These are phyloP conservation scores for Anhinga rufa DNA, from an alignment of 2,113 vertebrate species.

Conservation along the genomic window DNA sequence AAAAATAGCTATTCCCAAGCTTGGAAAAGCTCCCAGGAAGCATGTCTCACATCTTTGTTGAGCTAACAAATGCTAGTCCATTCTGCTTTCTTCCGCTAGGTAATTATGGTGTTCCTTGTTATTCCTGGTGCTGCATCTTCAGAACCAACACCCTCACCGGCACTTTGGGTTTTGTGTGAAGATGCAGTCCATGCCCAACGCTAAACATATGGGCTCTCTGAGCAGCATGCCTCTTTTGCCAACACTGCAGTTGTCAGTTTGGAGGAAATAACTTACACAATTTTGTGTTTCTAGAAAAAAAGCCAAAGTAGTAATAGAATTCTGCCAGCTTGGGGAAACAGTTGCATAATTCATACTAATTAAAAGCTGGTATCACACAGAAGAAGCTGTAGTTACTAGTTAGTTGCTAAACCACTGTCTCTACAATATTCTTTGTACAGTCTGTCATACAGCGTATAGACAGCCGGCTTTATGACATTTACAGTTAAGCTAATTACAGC, in stretches of 20 bases:
- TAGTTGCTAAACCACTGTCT: neutral
- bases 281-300: conserved; percentile 23
- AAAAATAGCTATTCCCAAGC: neutral
- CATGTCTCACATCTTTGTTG: neutral
- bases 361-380: neutral
- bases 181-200: neutral
- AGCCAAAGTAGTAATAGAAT: conserved; percentile 18
- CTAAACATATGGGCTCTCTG: conserved; percentile 1
- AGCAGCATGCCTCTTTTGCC: neutral
- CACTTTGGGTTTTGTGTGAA: neutral
- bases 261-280: neutral
- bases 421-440: neutral
- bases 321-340: conserved; percentile 1
- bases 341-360: neutral
- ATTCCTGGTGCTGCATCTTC: neutral
- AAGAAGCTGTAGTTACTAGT: neutral
- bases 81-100: neutral
- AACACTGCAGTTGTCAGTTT: neutral
- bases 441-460: neutral
- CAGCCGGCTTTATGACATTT: neutral
- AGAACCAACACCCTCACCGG: neutral
- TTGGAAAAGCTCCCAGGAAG: neutral
- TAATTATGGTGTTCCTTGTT: neutral
- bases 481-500: neutral
- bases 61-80: neutral